Evolutionary conservation across 1,140 invertebrate genomes (phyloP), one percentile per base, ranked within the genome.

Genomic region (Procambarus virginalis): DNA sequence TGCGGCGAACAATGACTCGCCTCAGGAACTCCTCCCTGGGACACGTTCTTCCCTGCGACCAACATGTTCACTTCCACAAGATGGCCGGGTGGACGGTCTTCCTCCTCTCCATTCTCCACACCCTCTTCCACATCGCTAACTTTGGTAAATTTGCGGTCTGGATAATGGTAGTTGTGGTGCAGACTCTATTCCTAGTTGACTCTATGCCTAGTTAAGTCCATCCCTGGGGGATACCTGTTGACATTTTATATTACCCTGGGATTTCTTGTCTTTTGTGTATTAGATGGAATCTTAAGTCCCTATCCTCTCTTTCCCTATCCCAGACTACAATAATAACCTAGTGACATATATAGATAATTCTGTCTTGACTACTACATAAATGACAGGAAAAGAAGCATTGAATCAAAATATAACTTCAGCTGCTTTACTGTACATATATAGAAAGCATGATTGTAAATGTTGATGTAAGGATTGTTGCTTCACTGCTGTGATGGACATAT

Each of bases 51-150:
- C 98, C 98, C 0, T 94, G 99, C 68, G 98, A 99, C 94, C 96
- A 98, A 86, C 97, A 98, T 93, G 97, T 99, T 89, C 98, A 98
- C 94, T 96, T 99, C 92, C 98, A 99, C 94, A 99, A 98, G 94
- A 94, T 98, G 77, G 97, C 97, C 0, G 98, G 98, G 1, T 95
- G 96, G 75, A 94, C 97, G 9, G 97, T 99, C 68, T 95, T 96
- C 10, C 93, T 96, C 0, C 96, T 96, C 91, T 96, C 96, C 92
- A 82, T 96, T 1, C 90, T 97, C 3, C 98, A 99, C 93, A 98
- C 97, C 0, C 93, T 97, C 3, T 97, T 97, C 95, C 98, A 98
- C 94, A 93, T 97, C 17, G 95, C 96, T 17, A 98, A 98, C 94
- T 97, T 97, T 92, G 96, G 96, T 97, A 95, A 95, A 95, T 94